phyloP scores from a whole-genome alignment of 2,113 vertebrate species.

The Elephas maximus region DNA sequence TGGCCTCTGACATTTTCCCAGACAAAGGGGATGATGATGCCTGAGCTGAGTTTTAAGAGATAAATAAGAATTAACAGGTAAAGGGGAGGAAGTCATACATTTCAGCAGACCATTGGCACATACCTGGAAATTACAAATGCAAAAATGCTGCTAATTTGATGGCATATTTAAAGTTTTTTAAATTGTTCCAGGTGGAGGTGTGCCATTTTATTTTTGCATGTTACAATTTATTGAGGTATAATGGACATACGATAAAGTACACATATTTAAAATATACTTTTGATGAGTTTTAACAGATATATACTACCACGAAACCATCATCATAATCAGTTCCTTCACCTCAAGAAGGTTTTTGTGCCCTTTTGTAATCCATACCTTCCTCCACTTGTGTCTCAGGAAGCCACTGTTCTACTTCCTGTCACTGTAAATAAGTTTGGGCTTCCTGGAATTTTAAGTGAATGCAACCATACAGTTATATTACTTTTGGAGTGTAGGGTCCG shows the following conservation, averaged over 20 bases:
- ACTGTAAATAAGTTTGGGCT: neutral
- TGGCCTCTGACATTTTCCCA: neutral
- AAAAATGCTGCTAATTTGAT: neutral
- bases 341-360: neutral
- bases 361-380: neutral
- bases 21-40: neutral
- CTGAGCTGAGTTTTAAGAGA: neutral
- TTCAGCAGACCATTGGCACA: too few species aligned
- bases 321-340: neutral
- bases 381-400: neutral
- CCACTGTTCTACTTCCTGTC: neutral
- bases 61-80: neutral
- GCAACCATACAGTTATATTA: neutral
- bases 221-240: neutral
- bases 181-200: neutral
- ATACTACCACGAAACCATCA: neutral
- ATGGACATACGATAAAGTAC: neutral
- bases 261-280: neutral
- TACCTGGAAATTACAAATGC: neutral
- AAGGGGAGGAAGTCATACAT: neutral
- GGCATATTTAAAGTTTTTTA: neutral
- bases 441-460: neutral
- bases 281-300: neutral
- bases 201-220: neutral
- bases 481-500: neutral